Evolutionary conservation across 2,113 vertebrate species (phyloP), one percentile per base, ranked within the genome.

Genomic region (Microtus richardsoni): DNA sequence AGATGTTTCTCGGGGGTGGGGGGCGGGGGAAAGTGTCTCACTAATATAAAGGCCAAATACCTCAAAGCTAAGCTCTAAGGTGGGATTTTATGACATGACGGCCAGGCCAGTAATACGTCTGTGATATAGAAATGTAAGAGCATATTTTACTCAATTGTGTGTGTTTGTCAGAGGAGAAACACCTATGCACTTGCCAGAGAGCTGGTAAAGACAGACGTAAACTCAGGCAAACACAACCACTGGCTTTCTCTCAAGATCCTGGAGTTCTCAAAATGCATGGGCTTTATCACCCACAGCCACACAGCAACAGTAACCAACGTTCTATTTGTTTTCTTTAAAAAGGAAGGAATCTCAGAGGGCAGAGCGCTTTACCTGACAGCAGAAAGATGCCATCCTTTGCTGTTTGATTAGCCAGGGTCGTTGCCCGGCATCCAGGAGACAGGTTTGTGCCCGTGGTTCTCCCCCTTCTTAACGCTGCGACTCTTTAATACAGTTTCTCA

Each of bases 271-370:
- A 89, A 74, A 91, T 70, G 24, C 74, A n/a, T 89, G 66, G 66
- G 44, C 58, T 58, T 84, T 91, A 64, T 73, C 73, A 47, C 82
- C 88, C 89, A 75, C 66, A 91, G n/a, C 12, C 47, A 84, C 8
- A 77, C 6, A 47, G 39, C 14, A 66, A 82, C 68, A 44, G n/a
- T 85, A 54, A 80, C 26, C n/a, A 49, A 82, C 44, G 28, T 91
- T 77, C 83, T 93, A 47, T 60, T 91, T 82, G 47, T 94, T 90
- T 83, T 54, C 47, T 89, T 79, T 75, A 39, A 86, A 93, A 94
- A 71, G 66, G 30, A 26, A 70, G 82, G 17, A 39, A 17, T 22
- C 49, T 74, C 87, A 73, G 75, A 94, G 26, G 60, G 73, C 75
- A 58, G 5, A 82, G 52, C 54, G 62, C 62, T 93, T 30, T 62